Percentiles rank a stretch among this genome's conserved stretches.
Conservation (phyloP, 2,888 invertebrate species). For the Fragum whitleyi region DNA sequence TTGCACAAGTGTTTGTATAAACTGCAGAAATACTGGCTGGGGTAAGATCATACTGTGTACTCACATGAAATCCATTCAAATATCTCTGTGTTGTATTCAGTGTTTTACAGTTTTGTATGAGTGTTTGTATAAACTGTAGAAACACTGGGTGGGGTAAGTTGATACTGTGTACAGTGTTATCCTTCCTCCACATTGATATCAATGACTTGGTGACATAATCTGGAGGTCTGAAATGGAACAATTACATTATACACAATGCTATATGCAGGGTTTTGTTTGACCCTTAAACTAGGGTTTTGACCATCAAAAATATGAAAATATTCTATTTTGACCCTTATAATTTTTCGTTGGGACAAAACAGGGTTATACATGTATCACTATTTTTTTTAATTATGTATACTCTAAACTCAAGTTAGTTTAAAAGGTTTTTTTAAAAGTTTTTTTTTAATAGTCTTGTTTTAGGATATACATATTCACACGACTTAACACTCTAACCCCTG, state of each 20-base stretch:
- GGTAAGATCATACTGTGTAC: constrained; percentile 71
- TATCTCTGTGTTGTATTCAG: constrained; percentile 72
- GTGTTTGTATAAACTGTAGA: constrained; percentile 68
- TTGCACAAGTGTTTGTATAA: constrained; percentile 67
- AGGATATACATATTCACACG: too few relatives aligned
- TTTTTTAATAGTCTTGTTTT: too few relatives aligned
- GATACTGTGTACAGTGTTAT: constrained; percentile 76
- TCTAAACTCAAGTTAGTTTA: too few relatives aligned
- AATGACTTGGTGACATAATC: constrained; percentile 59
- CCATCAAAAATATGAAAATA: too few relatives aligned
- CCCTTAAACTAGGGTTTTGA: too few relatives aligned
- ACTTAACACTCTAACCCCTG: too few relatives aligned
- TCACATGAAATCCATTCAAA: constrained; percentile 78
- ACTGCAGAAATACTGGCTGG: constrained; percentile 72
- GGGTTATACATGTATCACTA: too few relatives aligned
- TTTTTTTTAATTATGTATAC: too few relatives aligned
- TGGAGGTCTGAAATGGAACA: constrained; percentile 38
- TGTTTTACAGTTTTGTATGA: constrained; percentile 70
- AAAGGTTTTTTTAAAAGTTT: too few relatives aligned
- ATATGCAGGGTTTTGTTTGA: constrained; percentile 78
- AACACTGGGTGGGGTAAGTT: constrained; percentile 73
- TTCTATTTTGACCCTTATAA: too few relatives aligned
- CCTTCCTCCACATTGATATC: constrained; percentile 72
- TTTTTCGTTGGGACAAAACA: too few relatives aligned
- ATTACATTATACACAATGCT: constrained; percentile 21